Percentiles rank a stretch among this genome's conserved stretches.
Evolutionary conservation across 2,797 vertebrate species (phyloP).

Genomic region (Pyrocephalus nanus): DNA sequence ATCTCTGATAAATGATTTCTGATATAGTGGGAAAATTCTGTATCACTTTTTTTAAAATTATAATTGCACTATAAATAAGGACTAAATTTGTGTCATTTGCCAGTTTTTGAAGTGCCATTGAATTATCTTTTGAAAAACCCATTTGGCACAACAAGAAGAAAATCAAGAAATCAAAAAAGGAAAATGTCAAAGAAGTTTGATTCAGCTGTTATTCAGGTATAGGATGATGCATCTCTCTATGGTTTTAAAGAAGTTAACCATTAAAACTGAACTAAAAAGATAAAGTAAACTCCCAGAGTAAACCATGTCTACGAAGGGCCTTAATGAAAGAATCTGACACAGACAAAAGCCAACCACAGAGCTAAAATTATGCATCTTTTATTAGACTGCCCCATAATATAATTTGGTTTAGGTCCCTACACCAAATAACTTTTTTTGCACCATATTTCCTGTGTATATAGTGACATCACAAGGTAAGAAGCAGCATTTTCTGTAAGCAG

Average conservation of each 20-base stretch:
- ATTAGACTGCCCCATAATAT: neutral
- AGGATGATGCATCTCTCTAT: neutral
- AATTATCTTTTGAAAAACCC: neutral
- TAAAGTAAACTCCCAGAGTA: neutral
- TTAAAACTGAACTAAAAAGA: neutral
- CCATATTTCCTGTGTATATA: neutral
- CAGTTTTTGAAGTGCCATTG: neutral
- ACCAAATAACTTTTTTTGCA: neutral
- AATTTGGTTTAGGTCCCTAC: neutral
- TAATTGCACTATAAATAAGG: neutral
- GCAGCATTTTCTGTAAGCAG: neutral
- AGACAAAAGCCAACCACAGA: neutral
- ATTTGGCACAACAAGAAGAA: neutral
- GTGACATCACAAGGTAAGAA: constrained; percentile 10
- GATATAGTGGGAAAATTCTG: neutral
- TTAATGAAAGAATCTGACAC: neutral
- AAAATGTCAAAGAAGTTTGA: neutral
- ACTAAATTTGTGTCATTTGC: neutral
- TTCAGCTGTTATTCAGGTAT: neutral
- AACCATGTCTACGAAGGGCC: neutral
- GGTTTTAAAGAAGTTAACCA: neutral
- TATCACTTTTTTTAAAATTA: neutral
- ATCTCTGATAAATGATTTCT: neutral
- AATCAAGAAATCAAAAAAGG: neutral
- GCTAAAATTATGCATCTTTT: neutral